phyloP scores from a whole-genome alignment of 2,888 invertebrate species.

The Drosophila kambysellisi region DNA sequence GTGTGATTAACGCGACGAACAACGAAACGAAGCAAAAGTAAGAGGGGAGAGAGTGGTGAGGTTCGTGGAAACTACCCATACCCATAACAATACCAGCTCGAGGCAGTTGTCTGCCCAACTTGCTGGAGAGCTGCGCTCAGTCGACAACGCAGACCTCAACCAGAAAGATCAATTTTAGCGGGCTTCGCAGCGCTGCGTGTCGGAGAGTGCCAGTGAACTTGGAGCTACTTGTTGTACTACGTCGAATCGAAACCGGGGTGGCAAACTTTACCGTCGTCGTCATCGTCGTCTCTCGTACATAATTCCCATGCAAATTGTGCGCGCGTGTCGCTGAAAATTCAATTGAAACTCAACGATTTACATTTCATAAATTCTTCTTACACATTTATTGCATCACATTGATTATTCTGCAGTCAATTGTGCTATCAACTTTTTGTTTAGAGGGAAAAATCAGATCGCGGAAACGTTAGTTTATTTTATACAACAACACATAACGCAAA shows the following conservation, averaged over 20 bases:
- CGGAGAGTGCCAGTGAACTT: slow-evolving; percentile 46
- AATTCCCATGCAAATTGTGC: slow-evolving; percentile 16
- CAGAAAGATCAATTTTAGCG: slow-evolving; percentile 67
- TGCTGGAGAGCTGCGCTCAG: slow-evolving; percentile 60
- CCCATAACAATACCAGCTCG: slow-evolving; percentile 23
- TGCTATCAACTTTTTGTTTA: slow-evolving; percentile 39
- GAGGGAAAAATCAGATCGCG: slow-evolving; percentile 48
- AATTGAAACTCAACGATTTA: slow-evolving; percentile 48
- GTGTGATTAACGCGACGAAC: slow-evolving; percentile 38
- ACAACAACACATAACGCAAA: slow-evolving; percentile 11
- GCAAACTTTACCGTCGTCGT: slow-evolving; percentile 14
- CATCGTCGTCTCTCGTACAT: slow-evolving; percentile 2
- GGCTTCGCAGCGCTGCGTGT: slow-evolving; percentile 34
- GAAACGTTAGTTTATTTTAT: slow-evolving; percentile 42
- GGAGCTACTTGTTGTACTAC: slow-evolving; percentile 2
- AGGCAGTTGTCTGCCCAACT: slow-evolving; percentile 15
- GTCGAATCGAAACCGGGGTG: slow-evolving; percentile 1
- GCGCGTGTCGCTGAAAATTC: slow-evolving; percentile 13
- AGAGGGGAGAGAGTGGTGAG: background rate
- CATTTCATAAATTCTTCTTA: slow-evolving; percentile 14
- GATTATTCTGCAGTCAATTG: slow-evolving; percentile 57
- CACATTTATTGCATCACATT: slow-evolving; percentile 33
- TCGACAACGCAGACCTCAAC: slow-evolving; percentile 68
- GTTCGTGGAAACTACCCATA: background rate
- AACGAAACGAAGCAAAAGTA: background rate